Conservation (phyloP, 2,113 vertebrate genomes). For the Laticauda laticaudata region DNA sequence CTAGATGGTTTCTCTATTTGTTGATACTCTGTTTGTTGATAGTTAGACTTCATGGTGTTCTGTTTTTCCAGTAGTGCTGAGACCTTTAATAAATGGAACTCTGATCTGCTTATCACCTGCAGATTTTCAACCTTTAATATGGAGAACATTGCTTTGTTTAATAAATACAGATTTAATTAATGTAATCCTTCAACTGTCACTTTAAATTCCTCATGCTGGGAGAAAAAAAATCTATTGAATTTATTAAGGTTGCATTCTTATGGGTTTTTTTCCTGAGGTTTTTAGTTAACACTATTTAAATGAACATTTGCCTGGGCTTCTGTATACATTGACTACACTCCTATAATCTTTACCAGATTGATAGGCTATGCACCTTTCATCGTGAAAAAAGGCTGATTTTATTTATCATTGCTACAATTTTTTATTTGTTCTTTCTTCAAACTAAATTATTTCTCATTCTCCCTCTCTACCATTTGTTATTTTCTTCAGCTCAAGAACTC, state of each 20-base stretch:
- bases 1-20: background rate
- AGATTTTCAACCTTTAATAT: background rate
- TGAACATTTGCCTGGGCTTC: background rate
- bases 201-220: background rate
- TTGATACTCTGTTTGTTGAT: background rate
- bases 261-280: background rate
- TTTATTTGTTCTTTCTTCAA: constrained; percentile 29
- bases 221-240: background rate
- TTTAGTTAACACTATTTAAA: background rate
- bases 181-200: background rate
- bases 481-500: constrained; percentile 45
- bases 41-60: background rate
- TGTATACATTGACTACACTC: background rate
- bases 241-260: background rate
- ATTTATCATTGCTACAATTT: background rate
- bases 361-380: background rate
- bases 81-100: background rate
- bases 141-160: background rate
- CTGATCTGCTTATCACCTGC: background rate
- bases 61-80: background rate
- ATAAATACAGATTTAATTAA: constrained; percentile 5
- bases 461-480: constrained; percentile 48
- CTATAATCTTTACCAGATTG: background rate
- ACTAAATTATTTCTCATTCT: constrained; percentile 33
- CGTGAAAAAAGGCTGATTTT: background rate